A percentile compares a stretch with the other conserved stretches of the same genome.
Evolutionary conservation across 1,140 invertebrate species (phyloP).

Genomic region (Ceratitis capitata): DNA sequence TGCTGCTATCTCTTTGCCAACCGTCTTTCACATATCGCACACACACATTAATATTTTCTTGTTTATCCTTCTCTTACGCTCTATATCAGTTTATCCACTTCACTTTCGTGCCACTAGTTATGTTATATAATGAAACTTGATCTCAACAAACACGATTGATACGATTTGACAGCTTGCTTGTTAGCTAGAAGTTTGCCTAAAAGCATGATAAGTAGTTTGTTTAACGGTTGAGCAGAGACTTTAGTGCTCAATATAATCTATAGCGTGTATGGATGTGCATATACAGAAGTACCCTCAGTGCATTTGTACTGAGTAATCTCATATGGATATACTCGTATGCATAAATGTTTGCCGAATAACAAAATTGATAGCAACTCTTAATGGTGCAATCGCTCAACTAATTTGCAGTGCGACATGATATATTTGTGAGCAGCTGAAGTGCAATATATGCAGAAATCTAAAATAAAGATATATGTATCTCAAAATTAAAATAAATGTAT

Average conservation of each 20-base stretch:
- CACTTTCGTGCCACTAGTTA: background rate
- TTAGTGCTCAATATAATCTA: background rate
- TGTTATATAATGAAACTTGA: background rate
- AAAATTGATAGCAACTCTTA: background rate
- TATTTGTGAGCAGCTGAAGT: no score
- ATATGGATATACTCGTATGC: background rate
- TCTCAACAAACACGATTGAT: background rate
- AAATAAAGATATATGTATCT: no score
- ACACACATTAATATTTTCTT: background rate
- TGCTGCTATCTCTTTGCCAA: background rate
- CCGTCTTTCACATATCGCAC: background rate
- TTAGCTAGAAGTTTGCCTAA: background rate
- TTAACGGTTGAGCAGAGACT: background rate
- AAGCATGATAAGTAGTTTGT: conserved; percentile 7
- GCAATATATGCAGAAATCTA: no score
- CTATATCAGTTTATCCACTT: background rate
- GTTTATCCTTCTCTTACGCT: background rate
- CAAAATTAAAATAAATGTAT: no score
- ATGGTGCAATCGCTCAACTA: background rate
- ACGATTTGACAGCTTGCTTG: background rate
- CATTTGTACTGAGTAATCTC: background rate
- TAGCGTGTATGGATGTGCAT: background rate
- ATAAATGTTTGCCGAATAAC: background rate
- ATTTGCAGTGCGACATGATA: background rate
- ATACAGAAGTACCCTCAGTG: background rate